Base-by-base conservation (phyloP, 1,140 invertebrate genomes). In the Tenebrio molitor region DNA sequence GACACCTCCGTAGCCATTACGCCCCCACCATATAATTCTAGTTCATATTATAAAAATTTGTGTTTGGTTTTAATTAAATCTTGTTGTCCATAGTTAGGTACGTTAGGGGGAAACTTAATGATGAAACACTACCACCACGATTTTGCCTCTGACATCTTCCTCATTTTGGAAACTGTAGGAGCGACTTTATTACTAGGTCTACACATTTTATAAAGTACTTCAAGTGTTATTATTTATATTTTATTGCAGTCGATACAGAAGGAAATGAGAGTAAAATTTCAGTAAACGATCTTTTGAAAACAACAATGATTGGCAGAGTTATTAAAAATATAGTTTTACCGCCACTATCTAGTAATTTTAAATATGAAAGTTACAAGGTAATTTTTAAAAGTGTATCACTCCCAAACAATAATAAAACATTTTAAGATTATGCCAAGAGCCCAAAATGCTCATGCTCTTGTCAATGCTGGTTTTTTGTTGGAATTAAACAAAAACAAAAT, bases 381-480 rank as follows among this genome's bases (percentile, higher is more conserved):
- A 36, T 83, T 92, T 58, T 80, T 83, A 19, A 75, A 91, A 12
- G 86, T 86, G 16, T 19, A 15, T 66, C 75, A 14, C 41, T 15
- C 23, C 8, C 4, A 10, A 50, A n/a, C 15, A 50, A 19, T n/a
- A n/a, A n/a, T n/a, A 50, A 66, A 6, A 14, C 34, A 29, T 17
- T 70, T 23, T 36, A 16, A 70, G 39, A 77, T 76, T 15, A 93
- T 93, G 89, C 89, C 91, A 0, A 86, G 93, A 73, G 89, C 89
- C 2, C 92, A 94, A 85, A 96, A 95, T 82, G 89, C 93, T 0
- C 92, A 95, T 79, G 93, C 94, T 0, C 89, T 92, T 75, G 91
- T 96, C 0, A 95, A 94, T 80, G 92, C 92, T 8, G 94, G 91
- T 3, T 95, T 96, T 79, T 83, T 90, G 0, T 87, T 93, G 19